These are phyloP conservation scores for Lepisosteus osseus DNA, from an alignment of 2,113 vertebrate genomes.

Conservation along the genomic window DNA sequence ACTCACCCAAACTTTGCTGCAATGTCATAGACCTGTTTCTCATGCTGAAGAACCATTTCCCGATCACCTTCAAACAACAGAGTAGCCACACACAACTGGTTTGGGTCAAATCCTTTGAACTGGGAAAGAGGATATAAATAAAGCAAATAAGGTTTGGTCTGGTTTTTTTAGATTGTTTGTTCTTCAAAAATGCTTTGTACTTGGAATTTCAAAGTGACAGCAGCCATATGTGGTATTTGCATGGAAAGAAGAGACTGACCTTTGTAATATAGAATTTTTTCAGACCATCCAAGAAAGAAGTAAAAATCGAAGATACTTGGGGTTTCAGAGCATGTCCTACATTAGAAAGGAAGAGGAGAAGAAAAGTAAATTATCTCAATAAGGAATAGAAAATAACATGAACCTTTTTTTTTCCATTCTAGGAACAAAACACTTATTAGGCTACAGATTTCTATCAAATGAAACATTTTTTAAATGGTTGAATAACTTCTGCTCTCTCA, in stretches of 20 bases:
- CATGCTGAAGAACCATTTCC: slow-evolving; percentile 94
- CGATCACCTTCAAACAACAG: slow-evolving; percentile 93
- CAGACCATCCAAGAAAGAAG: slow-evolving; percentile 94
- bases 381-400: not conserved
- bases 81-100: slow-evolving; percentile 86
- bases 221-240: not conserved
- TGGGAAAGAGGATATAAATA: slow-evolving; percentile 50
- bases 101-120: slow-evolving; percentile 98
- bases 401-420: too few species aligned
- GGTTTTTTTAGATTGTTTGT: too few species aligned
- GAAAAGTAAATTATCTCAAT: slow-evolving; percentile 22
- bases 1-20: slow-evolving; percentile 95
- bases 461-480: slow-evolving; percentile 27
- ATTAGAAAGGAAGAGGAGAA: slow-evolving; percentile 34
- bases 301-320: slow-evolving; percentile 97
- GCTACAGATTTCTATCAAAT: not conserved
- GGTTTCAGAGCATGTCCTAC: slow-evolving; percentile 97
- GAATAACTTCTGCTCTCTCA: slow-evolving; percentile 18
- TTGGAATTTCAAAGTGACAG: too few species aligned
- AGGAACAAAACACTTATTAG: too few species aligned
- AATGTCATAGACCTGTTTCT: slow-evolving; percentile 98
- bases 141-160: not conserved
- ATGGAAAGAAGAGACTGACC: slow-evolving; percentile 62
- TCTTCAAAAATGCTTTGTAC: too few species aligned
- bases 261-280: slow-evolving; percentile 99